These are phyloP conservation scores for Genyomyrus donnyi DNA, from an alignment of 2,113 vertebrate genomes.

Conservation along the genomic window DNA sequence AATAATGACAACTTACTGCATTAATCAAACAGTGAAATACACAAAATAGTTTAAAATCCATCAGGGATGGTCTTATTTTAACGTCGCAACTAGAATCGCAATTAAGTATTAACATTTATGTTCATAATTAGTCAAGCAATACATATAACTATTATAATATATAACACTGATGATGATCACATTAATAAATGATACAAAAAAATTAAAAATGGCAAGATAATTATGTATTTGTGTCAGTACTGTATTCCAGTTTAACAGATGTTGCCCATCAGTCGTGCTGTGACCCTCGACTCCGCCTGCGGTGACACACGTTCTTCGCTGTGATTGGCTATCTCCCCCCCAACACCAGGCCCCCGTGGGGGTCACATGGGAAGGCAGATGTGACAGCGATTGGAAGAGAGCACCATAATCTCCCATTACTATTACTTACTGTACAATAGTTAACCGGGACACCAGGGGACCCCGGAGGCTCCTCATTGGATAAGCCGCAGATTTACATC, in stretches of 20 bases:
- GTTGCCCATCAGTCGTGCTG: neutral
- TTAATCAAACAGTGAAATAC: neutral
- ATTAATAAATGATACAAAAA: constrained; percentile 14
- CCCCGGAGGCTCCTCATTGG: neutral
- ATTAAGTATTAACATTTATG: constrained; percentile 16
- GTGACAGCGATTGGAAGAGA: neutral
- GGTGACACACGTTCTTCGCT: neutral
- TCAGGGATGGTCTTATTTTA: constrained; percentile 7
- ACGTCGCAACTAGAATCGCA: constrained; percentile 16
- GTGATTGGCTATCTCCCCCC: neutral
- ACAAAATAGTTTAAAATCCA: neutral
- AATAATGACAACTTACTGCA: neutral
- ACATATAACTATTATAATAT: constrained; percentile 1
- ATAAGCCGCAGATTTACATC: neutral
- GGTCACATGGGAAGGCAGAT: neutral
- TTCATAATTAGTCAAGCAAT: constrained; percentile 12
- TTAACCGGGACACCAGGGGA: neutral
- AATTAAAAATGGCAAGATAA: constrained; percentile 5
- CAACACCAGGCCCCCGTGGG: neutral
- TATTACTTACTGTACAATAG: neutral
- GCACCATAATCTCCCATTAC: neutral
- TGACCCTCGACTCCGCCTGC: neutral
- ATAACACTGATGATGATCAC: neutral
- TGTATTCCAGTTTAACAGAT: neutral
- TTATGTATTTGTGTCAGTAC: constrained; percentile 3